These are phyloP conservation scores for Thunnus albacares DNA, from an alignment of 2,797 vertebrate genomes.

Conservation along the genomic window DNA sequence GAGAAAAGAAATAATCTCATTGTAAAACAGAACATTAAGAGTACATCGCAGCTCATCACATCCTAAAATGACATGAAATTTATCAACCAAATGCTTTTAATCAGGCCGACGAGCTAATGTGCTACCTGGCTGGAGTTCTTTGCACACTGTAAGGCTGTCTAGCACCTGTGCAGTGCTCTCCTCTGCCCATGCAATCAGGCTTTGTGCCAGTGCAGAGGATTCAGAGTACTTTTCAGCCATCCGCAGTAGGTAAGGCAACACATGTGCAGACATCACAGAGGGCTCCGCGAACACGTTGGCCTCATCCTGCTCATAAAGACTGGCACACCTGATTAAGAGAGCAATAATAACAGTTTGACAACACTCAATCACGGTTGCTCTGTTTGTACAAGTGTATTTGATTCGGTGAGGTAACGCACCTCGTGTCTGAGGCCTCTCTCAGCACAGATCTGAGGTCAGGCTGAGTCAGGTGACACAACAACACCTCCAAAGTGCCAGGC, in stretches of 20 bases:
- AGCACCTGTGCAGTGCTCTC: conserved; percentile 63
- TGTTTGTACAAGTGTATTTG: background rate
- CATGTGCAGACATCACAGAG: conserved; percentile 79
- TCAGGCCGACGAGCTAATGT: background rate
- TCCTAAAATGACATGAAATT: background rate
- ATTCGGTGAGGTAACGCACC: conserved; percentile 75
- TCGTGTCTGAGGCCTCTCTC: conserved; percentile 73
- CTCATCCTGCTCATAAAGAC: conserved; percentile 92
- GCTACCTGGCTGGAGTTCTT: conserved; percentile 83
- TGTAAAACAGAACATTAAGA: background rate
- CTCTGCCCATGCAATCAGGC: conserved; percentile 82
- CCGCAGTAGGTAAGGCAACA: conserved; percentile 87
- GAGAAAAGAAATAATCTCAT: conserved; percentile 28
- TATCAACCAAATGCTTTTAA: background rate
- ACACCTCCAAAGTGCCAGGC: conserved; percentile 77
- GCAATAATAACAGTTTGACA: background rate
- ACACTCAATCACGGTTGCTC: background rate
- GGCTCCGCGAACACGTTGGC: conserved; percentile 91
- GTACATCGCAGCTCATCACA: background rate
- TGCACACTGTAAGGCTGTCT: conserved; percentile 78
- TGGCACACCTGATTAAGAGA: conserved; percentile 79
- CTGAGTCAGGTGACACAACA: conserved; percentile 86
- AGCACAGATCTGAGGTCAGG: conserved; percentile 80
- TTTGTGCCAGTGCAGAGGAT: conserved; percentile 63
- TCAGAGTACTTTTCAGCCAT: conserved; percentile 78